Evolutionary conservation across 2,888 invertebrate genomes (phyloP).

Genomic region (Conistra vaccinii): DNA sequence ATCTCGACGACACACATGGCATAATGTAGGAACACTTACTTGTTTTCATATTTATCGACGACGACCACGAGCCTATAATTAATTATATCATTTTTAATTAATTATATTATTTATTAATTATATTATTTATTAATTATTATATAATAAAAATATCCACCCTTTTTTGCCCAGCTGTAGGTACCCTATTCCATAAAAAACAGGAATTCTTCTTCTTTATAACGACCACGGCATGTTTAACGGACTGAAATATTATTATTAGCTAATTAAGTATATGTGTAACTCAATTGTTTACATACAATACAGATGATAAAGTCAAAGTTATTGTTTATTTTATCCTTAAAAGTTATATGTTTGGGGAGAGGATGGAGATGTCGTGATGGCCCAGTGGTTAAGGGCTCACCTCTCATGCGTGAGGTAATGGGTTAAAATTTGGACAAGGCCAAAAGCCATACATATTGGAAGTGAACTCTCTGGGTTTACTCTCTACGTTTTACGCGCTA

Average conservation of each 20-base stretch:
- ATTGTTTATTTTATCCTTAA: constrained; percentile 23
- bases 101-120: too few relatives aligned
- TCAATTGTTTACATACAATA: constrained; percentile 53
- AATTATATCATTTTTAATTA: too few relatives aligned
- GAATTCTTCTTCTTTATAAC: constrained; percentile 31
- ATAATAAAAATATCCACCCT: neutral
- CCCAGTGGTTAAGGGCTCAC: neutral
- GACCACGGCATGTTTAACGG: constrained; percentile 67
- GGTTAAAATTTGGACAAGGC: neutral
- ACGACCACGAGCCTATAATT: neutral
- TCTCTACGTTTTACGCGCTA: too few relatives aligned
- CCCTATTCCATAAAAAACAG: neutral
- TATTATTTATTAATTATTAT: neutral
- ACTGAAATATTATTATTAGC: constrained; percentile 50
- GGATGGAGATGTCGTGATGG: neutral
- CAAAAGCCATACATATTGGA: too few relatives aligned
- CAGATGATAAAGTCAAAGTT: constrained; percentile 39
- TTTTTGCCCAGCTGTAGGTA: constrained; percentile 6
- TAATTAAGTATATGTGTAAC: constrained; percentile 13
- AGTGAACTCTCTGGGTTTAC: too few relatives aligned
- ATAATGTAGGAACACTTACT: neutral
- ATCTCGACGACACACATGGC: neutral
- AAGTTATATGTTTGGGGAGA: neutral
- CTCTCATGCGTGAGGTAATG: neutral
- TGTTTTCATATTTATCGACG: neutral